These are phyloP conservation scores for Cepaea nemoralis DNA, from an alignment of 1,140 invertebrate species.

Conservation along the genomic window DNA sequence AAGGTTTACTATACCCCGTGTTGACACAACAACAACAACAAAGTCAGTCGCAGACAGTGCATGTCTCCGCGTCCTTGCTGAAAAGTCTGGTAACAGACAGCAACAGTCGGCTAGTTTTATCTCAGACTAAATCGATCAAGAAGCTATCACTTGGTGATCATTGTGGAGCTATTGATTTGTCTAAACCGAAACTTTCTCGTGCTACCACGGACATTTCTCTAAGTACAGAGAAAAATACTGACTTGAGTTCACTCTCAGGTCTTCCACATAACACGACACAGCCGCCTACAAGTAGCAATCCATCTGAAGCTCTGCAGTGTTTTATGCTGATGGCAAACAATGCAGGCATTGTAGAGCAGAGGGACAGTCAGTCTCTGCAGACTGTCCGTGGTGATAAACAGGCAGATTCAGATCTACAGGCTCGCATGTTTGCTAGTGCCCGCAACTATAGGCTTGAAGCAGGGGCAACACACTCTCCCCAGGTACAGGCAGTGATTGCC, in stretches of 20 bases:
- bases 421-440: conserved; percentile 39
- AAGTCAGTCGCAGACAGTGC: neutral
- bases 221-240: neutral
- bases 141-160: neutral
- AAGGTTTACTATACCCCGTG: neutral
- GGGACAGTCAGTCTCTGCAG: neutral
- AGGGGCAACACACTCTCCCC: neutral
- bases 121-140: neutral
- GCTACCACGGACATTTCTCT: neutral
- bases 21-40: neutral
- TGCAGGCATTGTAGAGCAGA: neutral
- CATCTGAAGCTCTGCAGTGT: neutral
- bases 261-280: conserved; percentile 3
- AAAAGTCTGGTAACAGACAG: neutral
- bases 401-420: conserved; percentile 22
- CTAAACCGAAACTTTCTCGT: conserved; percentile 28
- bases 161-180: conserved; percentile 38
- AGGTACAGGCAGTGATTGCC: conserved; percentile 24
- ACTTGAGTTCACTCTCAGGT: neutral
- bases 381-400: neutral
- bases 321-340: neutral
- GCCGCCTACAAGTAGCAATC: neutral
- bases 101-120: neutral
- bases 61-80: neutral
- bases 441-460: conserved; percentile 30